Evolutionary conservation across 2,888 invertebrate genomes (phyloP).

Genomic region (Synanthedon vespiformis): DNA sequence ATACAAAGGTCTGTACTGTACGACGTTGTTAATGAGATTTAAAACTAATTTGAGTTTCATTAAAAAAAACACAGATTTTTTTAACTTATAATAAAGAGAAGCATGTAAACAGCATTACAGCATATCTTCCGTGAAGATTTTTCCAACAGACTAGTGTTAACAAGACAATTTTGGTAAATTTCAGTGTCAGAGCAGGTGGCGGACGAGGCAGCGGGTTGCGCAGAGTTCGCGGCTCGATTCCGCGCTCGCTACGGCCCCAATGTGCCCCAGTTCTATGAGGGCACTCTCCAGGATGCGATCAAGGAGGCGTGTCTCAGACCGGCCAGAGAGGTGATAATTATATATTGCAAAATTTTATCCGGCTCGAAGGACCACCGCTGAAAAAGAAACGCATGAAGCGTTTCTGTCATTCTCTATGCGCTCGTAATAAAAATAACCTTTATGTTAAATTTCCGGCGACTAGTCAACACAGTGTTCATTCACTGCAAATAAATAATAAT

Average conservation of each 20-base stretch:
- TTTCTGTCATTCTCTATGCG: too few species aligned
- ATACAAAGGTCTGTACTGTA: too few species aligned
- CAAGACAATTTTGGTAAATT: constrained; percentile 10
- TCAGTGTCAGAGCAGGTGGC: constrained; percentile 88
- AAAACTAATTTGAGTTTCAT: constrained; percentile 2
- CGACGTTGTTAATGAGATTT: background rate
- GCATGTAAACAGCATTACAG: background rate
- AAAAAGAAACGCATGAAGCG: too few species aligned
- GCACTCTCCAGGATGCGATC: constrained; percentile 90
- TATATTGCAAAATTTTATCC: too few species aligned
- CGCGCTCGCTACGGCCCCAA: constrained; percentile 86
- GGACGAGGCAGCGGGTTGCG: constrained; percentile 87
- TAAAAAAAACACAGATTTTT: background rate
- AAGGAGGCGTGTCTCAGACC: constrained; percentile 90
- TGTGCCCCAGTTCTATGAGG: constrained; percentile 92
- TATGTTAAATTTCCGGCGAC: too few species aligned
- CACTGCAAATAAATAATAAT: too few species aligned
- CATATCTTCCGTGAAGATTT: too few species aligned
- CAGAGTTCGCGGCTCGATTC: constrained; percentile 90
- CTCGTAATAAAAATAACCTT: too few species aligned
- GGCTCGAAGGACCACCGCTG: too few species aligned
- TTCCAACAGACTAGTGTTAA: background rate
- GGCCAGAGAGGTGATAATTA: constrained; percentile 88
- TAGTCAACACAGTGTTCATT: too few species aligned
- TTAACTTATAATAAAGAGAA: background rate